Conservation (phyloP, 2,888 invertebrate species). For the Cistogaster globosa region DNA sequence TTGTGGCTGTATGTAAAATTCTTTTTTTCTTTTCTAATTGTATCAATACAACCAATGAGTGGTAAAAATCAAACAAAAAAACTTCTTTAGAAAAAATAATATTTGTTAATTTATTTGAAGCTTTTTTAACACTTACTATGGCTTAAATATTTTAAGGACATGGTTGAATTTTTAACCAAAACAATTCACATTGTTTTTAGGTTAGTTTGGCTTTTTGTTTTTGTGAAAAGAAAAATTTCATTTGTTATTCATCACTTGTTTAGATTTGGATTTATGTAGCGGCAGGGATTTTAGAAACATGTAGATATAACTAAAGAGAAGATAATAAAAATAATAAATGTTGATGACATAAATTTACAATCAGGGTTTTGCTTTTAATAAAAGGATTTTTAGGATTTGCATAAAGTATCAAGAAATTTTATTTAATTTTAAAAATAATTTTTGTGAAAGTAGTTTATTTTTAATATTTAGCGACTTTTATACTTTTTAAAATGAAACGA, state of each 20-base stretch:
- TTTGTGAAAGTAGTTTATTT: too few species aligned
- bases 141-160: background rate
- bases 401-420: too few species aligned
- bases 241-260: slow-evolving; percentile 52
- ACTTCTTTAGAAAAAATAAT: slow-evolving; percentile 7
- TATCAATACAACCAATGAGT: background rate
- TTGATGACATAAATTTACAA: too few species aligned
- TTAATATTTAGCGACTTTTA: too few species aligned
- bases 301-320: background rate
- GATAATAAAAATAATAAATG: background rate
- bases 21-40: slow-evolving; percentile 11
- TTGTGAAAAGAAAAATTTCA: background rate
- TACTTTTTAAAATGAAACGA: too few species aligned
- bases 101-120: slow-evolving; percentile 18
- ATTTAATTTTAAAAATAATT: too few species aligned
- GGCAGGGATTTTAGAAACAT: background rate
- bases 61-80: slow-evolving; percentile 7
- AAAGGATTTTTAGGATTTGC: too few species aligned
- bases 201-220: background rate
- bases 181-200: slow-evolving; percentile 9
- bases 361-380: too few species aligned
- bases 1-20: slow-evolving; percentile 53
- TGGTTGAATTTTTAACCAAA: background rate
- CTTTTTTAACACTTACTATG: background rate
- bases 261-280: slow-evolving; percentile 34